Evolutionary conservation across 2,888 invertebrate genomes (phyloP).

Genomic region (Drosophila sordidapex): DNA sequence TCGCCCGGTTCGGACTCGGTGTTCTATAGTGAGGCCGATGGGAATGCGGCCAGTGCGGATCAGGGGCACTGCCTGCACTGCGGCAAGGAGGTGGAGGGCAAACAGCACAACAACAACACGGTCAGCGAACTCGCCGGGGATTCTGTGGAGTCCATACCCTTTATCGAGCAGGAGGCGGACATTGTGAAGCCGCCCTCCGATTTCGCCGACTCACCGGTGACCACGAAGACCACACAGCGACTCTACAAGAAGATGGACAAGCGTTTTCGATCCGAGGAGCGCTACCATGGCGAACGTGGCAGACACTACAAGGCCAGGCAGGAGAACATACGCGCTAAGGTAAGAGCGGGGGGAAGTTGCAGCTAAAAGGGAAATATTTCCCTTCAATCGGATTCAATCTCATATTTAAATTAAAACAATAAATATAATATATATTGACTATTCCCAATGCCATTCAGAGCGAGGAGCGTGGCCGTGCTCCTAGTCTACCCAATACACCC

Average conservation of each 20-base stretch:
- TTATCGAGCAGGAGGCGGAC: constrained; percentile 86
- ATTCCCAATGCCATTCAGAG: constrained; percentile 80
- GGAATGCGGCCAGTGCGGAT: constrained; percentile 86
- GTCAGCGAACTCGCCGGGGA: constrained; percentile 72
- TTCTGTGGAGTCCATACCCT: constrained; percentile 84
- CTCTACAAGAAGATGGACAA: constrained; percentile 92
- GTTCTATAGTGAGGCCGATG: constrained; percentile 92
- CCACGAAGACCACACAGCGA: constrained; percentile 86
- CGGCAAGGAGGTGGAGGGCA: constrained; percentile 91
- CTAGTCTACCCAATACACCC: constrained; percentile 90
- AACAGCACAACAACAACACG: constrained; percentile 82
- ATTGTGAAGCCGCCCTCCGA: constrained; percentile 95
- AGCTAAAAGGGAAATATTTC: not conserved
- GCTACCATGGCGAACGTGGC: constrained; percentile 86
- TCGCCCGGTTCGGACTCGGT: constrained; percentile 96
- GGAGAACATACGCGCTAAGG: constrained; percentile 91
- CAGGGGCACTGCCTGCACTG: constrained; percentile 92
- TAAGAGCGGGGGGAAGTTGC: constrained; percentile 70
- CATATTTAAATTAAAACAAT: not conserved
- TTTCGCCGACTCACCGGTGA: constrained; percentile 93
- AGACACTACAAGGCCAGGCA: constrained; percentile 89
- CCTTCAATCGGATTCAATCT: not conserved
- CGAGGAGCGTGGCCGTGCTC: constrained; percentile 90
- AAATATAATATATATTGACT: not conserved
- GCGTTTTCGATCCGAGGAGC: constrained; percentile 92